Conservation (phyloP, 1,140 invertebrate genomes). For the Diorhabda sublineata region DNA sequence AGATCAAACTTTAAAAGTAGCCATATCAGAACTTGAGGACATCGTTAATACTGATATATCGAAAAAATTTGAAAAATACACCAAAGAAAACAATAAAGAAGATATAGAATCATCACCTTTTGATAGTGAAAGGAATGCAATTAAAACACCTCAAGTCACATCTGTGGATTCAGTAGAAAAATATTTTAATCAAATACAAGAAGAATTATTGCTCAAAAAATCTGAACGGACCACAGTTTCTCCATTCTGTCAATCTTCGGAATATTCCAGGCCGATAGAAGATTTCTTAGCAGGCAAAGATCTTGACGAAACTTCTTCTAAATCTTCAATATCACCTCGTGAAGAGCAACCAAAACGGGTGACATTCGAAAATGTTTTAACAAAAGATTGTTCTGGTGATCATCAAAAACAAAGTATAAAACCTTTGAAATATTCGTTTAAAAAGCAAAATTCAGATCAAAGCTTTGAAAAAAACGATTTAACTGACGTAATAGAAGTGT, state of each 20-base stretch:
- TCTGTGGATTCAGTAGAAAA: not conserved
- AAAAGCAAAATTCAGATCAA: not conserved
- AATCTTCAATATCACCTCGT: not conserved
- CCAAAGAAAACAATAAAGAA: not conserved
- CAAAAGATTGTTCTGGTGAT: not conserved
- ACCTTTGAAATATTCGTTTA: not conserved
- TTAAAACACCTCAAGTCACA: not conserved
- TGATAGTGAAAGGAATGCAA: not conserved
- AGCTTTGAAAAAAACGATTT: not conserved
- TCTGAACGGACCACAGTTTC: not conserved
- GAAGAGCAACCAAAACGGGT: not conserved
- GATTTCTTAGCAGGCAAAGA: not conserved
- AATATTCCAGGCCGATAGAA: not conserved
- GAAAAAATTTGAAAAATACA: not conserved
- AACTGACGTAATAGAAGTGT: not conserved
- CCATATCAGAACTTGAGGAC: slow-evolving; percentile 20
- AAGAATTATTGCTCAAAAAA: slow-evolving; percentile 3
- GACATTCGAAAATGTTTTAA: not conserved
- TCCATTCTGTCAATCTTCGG: no score
- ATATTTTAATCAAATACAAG: not conserved
- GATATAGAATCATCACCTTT: not conserved
- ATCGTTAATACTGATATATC: slow-evolving; percentile 18
- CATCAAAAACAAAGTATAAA: not conserved
- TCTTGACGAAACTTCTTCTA: not conserved
- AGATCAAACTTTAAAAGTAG: slow-evolving; percentile 26